phyloP scores from a whole-genome alignment of 2,113 vertebrate genomes.

The Oenanthe melanoleuca region DNA sequence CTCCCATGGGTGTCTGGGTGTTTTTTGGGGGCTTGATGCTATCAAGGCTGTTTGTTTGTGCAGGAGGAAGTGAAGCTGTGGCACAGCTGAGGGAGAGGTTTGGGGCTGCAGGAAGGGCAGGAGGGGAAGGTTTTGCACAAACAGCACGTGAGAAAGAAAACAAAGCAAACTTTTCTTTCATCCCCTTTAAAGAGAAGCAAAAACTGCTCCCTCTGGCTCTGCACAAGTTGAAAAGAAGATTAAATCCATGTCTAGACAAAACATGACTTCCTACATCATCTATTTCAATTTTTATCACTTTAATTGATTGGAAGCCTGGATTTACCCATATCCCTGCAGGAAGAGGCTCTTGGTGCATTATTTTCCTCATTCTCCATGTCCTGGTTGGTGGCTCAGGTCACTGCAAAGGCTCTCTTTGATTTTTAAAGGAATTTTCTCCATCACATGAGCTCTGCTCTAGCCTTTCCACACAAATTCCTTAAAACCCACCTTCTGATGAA shows the following conservation, averaged over 20 bases:
- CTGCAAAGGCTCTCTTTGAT: background rate
- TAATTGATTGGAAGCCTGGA: background rate
- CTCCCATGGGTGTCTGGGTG: background rate
- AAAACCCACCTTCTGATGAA: background rate
- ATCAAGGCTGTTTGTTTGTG: background rate
- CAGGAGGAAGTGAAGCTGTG: background rate
- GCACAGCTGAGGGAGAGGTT: background rate
- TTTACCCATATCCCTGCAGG: background rate
- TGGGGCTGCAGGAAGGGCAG: conserved; percentile 21
- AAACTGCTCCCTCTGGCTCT: background rate
- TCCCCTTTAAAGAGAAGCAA: background rate
- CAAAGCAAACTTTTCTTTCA: background rate
- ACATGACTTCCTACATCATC: background rate
- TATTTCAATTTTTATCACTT: background rate
- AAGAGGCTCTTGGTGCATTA: background rate
- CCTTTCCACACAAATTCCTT: background rate
- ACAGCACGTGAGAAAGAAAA: background rate
- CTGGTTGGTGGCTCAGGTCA: background rate
- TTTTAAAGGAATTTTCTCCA: background rate
- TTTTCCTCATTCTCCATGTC: background rate
- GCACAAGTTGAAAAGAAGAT: background rate
- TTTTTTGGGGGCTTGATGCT: background rate
- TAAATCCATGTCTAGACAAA: background rate
- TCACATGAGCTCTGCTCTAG: background rate
- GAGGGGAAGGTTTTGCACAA: background rate